A percentile compares a stretch with the other conserved stretches of the same genome.
Conservation (phyloP, 2,888 invertebrate species). For the Entomobrya proxima region DNA sequence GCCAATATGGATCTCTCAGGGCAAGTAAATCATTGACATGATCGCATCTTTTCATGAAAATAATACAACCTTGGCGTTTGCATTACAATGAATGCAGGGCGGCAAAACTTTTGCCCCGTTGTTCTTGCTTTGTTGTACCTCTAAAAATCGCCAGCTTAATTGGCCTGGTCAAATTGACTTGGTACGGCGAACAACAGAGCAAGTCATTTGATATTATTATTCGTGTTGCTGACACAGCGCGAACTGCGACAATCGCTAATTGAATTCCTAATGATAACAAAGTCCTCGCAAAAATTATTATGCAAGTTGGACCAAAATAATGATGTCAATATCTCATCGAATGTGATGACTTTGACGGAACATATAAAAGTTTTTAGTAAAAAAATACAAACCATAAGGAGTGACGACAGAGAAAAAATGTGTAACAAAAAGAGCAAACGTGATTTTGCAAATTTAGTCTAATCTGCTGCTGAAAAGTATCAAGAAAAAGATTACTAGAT, state of each 20-base stretch:
- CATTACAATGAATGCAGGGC: constrained; percentile 23
- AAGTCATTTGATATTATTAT: constrained; percentile 33
- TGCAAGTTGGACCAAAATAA: constrained; percentile 54
- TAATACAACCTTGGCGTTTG: constrained; percentile 21
- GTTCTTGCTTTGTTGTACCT: constrained; percentile 22
- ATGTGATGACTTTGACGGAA: constrained; percentile 12
- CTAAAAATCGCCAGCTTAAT: constrained; percentile 21
- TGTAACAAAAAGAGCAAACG: constrained; percentile 35
- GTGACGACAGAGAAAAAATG: constrained; percentile 20
- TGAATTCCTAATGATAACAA: constrained; percentile 49
- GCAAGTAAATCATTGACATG: not conserved
- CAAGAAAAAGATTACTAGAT: constrained; percentile 1
- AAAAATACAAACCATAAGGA: not conserved
- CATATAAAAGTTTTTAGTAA: not conserved
- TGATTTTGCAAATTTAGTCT: constrained; percentile 36
- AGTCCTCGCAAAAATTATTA: constrained; percentile 45
- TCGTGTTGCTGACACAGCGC: not conserved
- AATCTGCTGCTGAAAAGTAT: not conserved
- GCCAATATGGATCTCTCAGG: constrained; percentile 42
- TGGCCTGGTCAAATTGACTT: constrained; percentile 19
- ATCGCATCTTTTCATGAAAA: not conserved
- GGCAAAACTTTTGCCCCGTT: constrained; percentile 4
- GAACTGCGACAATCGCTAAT: constrained; percentile 38
- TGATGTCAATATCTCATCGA: constrained; percentile 59
- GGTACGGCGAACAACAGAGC: not conserved